Evolutionary conservation across 2,113 vertebrate species (phyloP).

Genomic region (Serinus canaria): DNA sequence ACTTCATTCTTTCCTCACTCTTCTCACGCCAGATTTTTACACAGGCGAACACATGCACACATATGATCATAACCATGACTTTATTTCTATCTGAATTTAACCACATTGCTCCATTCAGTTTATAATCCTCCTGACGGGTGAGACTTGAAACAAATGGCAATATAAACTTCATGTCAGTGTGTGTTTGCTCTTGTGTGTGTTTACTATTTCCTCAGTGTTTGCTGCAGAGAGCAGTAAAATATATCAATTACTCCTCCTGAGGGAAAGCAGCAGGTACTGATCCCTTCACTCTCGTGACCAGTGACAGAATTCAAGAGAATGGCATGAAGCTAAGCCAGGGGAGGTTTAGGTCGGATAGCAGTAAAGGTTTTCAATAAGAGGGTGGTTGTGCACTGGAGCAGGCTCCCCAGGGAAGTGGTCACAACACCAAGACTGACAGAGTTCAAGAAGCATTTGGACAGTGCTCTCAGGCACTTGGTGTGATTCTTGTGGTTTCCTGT

Average conservation of each 20-base stretch:
- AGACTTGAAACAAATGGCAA: background rate
- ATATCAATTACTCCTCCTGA: background rate
- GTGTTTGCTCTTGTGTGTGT: background rate
- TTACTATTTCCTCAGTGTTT: background rate
- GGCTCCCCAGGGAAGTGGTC: background rate
- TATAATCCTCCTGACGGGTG: background rate
- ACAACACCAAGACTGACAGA: background rate
- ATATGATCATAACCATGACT: fast-evolving
- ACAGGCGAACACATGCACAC: background rate
- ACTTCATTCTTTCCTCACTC: constrained; percentile 21
- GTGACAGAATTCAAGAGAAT: background rate
- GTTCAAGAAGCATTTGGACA: background rate
- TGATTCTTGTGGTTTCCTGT: too few relatives aligned
- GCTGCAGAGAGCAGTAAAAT: background rate
- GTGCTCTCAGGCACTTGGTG: background rate
- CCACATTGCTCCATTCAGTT: background rate
- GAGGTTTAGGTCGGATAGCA: background rate
- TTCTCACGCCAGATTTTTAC: background rate
- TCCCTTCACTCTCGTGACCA: background rate
- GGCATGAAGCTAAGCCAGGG: background rate
- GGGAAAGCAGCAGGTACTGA: background rate
- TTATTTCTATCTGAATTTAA: background rate
- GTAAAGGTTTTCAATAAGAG: background rate
- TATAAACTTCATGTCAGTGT: background rate
- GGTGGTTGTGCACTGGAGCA: background rate